A percentile compares a stretch with the other conserved stretches of the same genome.
Conservation (phyloP, 2,888 invertebrate genomes). For the Trissolcus brochymenae region DNA sequence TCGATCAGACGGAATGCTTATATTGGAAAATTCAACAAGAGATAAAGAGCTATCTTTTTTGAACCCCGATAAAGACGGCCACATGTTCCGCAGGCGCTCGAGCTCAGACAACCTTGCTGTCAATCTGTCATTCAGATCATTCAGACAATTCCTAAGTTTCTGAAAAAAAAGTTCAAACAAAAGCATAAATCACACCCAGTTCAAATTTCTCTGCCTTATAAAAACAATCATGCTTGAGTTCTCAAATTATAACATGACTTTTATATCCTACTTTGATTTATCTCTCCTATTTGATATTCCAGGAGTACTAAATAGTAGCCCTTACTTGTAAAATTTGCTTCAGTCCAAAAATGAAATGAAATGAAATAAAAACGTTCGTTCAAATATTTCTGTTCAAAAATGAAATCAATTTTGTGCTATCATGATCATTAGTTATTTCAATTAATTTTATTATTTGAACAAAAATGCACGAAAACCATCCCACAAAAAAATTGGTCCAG, state of each 20-base stretch:
- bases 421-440: no score
- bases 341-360: no score
- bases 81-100: constrained; percentile 57
- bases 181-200: constrained; percentile 1
- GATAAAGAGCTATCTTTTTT: constrained; percentile 48
- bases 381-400: constrained; percentile 9
- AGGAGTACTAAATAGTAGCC: constrained; percentile 12
- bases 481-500: no score
- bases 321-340: no score
- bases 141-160: constrained; percentile 58
- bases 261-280: constrained; percentile 29
- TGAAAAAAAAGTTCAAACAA: constrained; percentile 7
- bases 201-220: constrained; percentile 1
- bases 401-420: no score
- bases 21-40: constrained; percentile 50
- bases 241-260: background rate
- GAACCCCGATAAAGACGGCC: constrained; percentile 59
- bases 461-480: no score
- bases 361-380: no score
- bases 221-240: background rate
- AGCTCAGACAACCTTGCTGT: constrained; percentile 58
- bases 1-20: constrained; percentile 58
- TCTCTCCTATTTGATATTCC: constrained; percentile 20
- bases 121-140: constrained; percentile 60
- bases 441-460: no score